Conservation (phyloP, 2,888 invertebrate species). For the Anorthoa munda region DNA sequence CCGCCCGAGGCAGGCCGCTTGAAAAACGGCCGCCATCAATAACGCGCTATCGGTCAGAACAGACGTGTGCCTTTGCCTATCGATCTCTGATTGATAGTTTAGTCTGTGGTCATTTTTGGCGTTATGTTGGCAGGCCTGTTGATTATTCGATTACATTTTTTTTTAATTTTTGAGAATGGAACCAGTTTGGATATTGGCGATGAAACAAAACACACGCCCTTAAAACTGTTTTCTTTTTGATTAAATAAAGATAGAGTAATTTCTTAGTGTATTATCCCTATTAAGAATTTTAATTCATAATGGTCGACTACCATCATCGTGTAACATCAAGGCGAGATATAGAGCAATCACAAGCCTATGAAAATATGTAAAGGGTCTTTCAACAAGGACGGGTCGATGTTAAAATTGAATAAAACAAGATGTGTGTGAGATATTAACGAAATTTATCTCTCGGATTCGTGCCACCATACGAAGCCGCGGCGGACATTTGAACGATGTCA, state of each 20-base stretch:
- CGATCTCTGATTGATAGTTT: conserved; percentile 76
- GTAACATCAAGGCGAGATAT: neutral
- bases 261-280: neutral
- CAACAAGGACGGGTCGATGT: no score
- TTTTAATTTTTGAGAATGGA: neutral
- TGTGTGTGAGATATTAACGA: no score
- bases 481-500: no score
- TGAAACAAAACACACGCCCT: neutral
- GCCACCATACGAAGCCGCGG: no score
- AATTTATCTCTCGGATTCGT: no score
- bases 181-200: neutral
- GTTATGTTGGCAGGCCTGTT: neutral
- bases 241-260: neutral
- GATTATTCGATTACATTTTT: neutral
- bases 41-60: conserved; percentile 75
- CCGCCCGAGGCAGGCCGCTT: conserved; percentile 72
- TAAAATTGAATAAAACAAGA: no score
- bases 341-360: neutral
- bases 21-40: conserved; percentile 85
- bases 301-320: neutral
- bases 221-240: neutral
- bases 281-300: neutral
- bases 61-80: conserved; percentile 67
- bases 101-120: conserved; percentile 51
- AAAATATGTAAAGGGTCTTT: neutral